Conservation (phyloP, 2,113 vertebrate genomes). For the Zapus hudsonius region DNA sequence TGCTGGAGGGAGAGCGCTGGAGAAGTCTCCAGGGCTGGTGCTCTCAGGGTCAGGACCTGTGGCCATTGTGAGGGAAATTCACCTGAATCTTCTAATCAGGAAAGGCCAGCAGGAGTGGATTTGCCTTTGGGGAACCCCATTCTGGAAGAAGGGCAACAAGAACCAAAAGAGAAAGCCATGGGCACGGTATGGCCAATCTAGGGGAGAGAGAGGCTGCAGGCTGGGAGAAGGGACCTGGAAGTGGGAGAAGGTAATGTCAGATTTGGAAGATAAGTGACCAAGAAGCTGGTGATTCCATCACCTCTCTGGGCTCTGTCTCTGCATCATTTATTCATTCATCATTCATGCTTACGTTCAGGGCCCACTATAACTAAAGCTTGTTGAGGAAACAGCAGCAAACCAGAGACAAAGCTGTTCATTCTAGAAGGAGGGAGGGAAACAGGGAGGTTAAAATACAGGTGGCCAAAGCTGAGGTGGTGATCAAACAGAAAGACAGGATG, state of each 20-base stretch:
- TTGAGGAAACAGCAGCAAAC: background rate
- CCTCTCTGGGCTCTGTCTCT: background rate
- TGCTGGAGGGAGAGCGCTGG: too few relatives aligned
- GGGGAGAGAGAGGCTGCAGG: too few relatives aligned
- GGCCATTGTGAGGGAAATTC: background rate
- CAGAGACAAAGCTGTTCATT: background rate
- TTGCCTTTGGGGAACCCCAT: background rate
- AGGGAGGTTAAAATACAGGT: accelerated
- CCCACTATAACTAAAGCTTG: background rate
- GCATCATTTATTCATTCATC: background rate
- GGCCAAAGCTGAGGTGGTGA: background rate
- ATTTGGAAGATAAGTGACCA: background rate
- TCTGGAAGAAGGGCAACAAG: background rate
- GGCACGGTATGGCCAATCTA: background rate
- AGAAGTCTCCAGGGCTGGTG: background rate
- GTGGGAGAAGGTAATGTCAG: background rate
- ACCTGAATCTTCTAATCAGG: background rate
- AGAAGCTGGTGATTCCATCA: background rate
- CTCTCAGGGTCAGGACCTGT: background rate
- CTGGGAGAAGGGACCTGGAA: background rate
- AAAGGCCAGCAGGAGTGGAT: background rate
- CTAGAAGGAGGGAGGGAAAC: background rate
- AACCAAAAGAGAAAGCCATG: background rate
- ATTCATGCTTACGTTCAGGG: background rate
- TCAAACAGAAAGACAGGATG: background rate